Percentiles rank a stretch among this genome's conserved stretches.
Conservation (phyloP, 2,888 invertebrate genomes). For the Abscondita cerata region DNA sequence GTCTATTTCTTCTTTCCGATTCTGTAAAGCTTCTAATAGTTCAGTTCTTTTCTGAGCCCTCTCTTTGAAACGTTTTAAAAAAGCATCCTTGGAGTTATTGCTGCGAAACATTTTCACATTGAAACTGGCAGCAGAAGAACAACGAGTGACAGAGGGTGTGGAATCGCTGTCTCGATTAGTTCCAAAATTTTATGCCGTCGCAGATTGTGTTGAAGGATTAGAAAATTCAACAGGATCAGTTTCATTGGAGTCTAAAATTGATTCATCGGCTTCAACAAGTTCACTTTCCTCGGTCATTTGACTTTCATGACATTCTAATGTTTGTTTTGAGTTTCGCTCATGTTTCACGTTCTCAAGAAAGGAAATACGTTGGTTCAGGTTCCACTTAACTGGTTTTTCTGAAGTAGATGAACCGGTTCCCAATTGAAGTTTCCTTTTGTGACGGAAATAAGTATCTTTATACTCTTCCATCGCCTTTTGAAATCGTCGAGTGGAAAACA, state of each 20-base stretch:
- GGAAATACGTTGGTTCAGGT: no score
- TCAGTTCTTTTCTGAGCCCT: neutral
- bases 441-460: no score
- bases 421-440: no score
- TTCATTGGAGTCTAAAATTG: neutral
- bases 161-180: neutral
- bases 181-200: neutral
- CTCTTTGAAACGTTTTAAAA: neutral
- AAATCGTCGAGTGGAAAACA: no score
- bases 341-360: no score
- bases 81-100: neutral
- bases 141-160: neutral
- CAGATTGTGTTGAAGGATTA: neutral
- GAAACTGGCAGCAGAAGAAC: neutral
- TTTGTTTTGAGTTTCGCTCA: neutral
- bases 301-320: neutral
- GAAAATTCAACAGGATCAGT: neutral
- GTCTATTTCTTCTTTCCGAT: neutral
- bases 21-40: neutral
- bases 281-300: neutral
- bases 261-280: neutral
- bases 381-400: no score
- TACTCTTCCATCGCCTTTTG: no score
- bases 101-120: neutral
- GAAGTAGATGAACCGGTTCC: no score